Evolutionary conservation across 2,113 vertebrate genomes (phyloP), one percentile per base, ranked within the genome.

Genomic region (Malurus cyaneus): DNA sequence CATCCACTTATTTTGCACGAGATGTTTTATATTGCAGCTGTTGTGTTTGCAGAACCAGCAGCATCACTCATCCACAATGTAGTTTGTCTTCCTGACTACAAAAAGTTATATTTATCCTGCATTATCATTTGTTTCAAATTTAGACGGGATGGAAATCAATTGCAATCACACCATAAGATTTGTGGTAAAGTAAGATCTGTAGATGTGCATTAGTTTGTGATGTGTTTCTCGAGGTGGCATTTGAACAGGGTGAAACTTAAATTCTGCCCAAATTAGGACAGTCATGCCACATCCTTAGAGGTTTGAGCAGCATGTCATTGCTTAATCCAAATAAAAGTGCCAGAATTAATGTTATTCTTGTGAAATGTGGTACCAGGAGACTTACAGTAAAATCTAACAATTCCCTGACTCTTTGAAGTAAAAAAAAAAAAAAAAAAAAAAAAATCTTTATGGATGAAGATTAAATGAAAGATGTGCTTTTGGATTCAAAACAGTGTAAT

Each of bases 381-480:
- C 85, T 93, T 86, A 72, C 8, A 82, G 47, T 89, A 92, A 94
- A 94, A 65, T 25, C 54, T 82, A 79, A 61, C 14, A 89, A 42
- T 80, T 90, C 79, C 26, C 26, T 69, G n/a, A 36, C 36, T 88
- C 50, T 46, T 85, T 42, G 36, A 93, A 85, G 50, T 60, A 49
- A 76, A 79, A 86, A 54, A 73, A 69, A 42, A n/a, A 76, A 50
- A 49, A 49, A 79, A 74, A 65, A 15, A 14, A 44, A 44, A 14
- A 14, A 49, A 61, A 26, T 21, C 62, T 88, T 79, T 93, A 88
- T 90, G 42, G 74, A 31, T 76, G 49, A 77, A 54, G 71, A 93
- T 92, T 94, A 96, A 88, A 88, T 66, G 32, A 70, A 82, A 96
- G 46, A 70, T 14, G 0, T 85, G 39, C 24, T 61, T 88, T 88